Evolutionary conservation across 2,797 vertebrate species (phyloP).

Genomic region (Carcharodon carcharias): DNA sequence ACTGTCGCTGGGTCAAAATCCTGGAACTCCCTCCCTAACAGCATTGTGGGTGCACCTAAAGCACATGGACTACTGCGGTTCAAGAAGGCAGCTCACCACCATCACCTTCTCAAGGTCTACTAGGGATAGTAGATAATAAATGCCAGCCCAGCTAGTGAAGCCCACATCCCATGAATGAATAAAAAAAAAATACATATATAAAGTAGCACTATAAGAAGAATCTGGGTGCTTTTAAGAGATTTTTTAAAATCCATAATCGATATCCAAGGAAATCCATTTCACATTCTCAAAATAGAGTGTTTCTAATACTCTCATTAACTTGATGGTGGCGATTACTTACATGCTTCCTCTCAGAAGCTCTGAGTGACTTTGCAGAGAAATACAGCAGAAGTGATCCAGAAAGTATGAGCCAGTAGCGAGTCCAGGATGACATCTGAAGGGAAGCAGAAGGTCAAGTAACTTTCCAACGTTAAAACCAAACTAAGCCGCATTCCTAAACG

Average conservation of each 20-base stretch:
- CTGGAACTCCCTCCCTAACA: no score
- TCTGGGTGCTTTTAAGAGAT: not conserved
- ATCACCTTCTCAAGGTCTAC: no score
- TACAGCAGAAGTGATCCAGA: conserved; percentile 83
- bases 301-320: no score
- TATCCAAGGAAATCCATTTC: not conserved
- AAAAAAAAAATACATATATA: no score
- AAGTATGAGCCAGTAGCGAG: conserved; percentile 85
- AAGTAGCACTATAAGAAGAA: not conserved
- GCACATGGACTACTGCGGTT: no score
- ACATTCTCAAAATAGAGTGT: not conserved
- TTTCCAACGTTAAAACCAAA: not conserved
- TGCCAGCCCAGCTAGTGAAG: no score
- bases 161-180: no score
- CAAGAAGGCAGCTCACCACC: no score
- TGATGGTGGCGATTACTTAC: conserved; percentile 58
- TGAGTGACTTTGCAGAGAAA: conserved; percentile 81
- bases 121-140: no score
- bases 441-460: conserved; percentile 7
- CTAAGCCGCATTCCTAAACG: not conserved
- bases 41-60: no score
- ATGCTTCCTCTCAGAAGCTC: conserved; percentile 88
- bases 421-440: conserved; percentile 82
- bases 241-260: not conserved
- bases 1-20: no score